phyloP scores from a whole-genome alignment of 2,113 vertebrate genomes.

The Lethenteron camtschaticum region DNA sequence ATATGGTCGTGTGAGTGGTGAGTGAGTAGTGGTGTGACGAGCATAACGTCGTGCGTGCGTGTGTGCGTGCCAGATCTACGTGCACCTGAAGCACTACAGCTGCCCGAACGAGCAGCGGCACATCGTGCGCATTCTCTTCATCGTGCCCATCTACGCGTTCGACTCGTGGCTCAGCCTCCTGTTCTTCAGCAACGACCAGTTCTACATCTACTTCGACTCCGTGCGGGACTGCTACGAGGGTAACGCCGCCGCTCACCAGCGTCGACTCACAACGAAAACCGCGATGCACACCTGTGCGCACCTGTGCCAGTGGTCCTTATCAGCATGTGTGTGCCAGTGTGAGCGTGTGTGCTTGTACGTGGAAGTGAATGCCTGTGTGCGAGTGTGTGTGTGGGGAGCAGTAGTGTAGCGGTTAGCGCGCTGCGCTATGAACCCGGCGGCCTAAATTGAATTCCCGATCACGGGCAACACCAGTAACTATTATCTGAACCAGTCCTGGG shows the following conservation, averaged over 20 bases:
- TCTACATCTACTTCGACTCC: slow-evolving; percentile 85
- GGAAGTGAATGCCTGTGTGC: neutral
- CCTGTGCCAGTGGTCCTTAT: neutral
- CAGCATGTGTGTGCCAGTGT: neutral
- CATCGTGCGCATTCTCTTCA: slow-evolving; percentile 86
- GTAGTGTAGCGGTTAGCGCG: too few relatives aligned
- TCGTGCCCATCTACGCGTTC: slow-evolving; percentile 83
- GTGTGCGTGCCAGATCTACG: slow-evolving; percentile 49
- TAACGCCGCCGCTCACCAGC: slow-evolving; percentile 15
- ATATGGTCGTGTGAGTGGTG: too few relatives aligned
- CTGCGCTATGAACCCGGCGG: too few relatives aligned
- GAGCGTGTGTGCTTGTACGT: neutral
- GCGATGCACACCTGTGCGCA: too few relatives aligned
- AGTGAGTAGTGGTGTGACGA: too few relatives aligned
- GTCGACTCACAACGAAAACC: too few relatives aligned
- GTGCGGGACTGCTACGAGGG: slow-evolving; percentile 88
- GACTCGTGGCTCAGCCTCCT: slow-evolving; percentile 97
- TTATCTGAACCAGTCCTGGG: too few relatives aligned
- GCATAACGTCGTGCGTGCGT: too few relatives aligned
- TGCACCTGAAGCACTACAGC: slow-evolving; percentile 84
- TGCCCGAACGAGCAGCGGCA: slow-evolving; percentile 77
- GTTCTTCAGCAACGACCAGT: slow-evolving; percentile 94
- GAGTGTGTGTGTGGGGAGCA: neutral
- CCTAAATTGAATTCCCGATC: too few relatives aligned
- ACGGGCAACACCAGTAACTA: too few relatives aligned